Conservation (phyloP, 2,797 vertebrate species). For the Luscinia luscinia region DNA sequence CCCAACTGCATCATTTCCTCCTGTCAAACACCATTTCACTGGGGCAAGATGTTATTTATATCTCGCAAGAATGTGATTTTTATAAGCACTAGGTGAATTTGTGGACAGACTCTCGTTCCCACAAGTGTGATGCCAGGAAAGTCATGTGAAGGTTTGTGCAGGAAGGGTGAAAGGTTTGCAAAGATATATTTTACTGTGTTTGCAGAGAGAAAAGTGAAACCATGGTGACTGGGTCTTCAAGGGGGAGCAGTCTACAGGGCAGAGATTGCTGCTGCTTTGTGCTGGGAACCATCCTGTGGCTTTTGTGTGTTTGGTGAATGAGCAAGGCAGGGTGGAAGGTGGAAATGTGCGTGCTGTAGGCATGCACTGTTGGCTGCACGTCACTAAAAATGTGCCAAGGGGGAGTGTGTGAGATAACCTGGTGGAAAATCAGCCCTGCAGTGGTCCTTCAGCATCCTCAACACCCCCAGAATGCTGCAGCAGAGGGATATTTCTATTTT, state of each 20-base stretch:
- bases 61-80: not conserved
- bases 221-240: not conserved
- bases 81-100: not conserved
- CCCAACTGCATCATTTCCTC: not conserved
- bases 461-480: not conserved
- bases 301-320: not conserved
- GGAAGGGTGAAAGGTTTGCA: not conserved
- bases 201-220: not conserved
- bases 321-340: not conserved
- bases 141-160: not conserved
- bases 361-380: not conserved
- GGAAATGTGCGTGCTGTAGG: not conserved
- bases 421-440: not conserved
- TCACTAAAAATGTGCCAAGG: not conserved
- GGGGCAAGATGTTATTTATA: not conserved
- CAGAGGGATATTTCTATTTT: not conserved
- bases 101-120: not conserved
- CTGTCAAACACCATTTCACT: not conserved
- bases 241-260: not conserved
- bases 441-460: not conserved
- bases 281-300: not conserved
- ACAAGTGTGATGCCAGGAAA: not conserved
- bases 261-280: not conserved
- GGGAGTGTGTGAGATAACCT: not conserved
- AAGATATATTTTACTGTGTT: not conserved